Evolutionary conservation across 2,888 invertebrate species (phyloP).

Genomic region (Tolmerus cingulatus): DNA sequence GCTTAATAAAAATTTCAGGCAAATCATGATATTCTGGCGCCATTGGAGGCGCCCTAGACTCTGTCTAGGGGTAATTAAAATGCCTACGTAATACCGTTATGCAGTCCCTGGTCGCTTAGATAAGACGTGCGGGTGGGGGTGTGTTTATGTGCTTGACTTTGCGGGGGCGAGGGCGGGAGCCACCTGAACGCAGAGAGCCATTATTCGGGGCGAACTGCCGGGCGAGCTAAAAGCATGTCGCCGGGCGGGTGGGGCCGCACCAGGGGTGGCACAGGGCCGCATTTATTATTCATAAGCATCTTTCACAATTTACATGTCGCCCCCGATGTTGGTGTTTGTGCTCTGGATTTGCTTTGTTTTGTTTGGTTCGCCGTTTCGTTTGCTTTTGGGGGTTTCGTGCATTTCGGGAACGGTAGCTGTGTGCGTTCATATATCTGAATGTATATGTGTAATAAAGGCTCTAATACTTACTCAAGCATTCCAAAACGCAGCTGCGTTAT

Average conservation of each 20-base stretch:
- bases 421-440: background rate
- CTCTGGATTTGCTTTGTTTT: background rate
- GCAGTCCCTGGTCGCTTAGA: background rate
- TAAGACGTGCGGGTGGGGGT: background rate
- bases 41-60: background rate
- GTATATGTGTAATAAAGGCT: background rate
- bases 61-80: conserved; percentile 21
- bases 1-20: conserved; percentile 19
- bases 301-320: conserved; percentile 17
- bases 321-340: background rate
- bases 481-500: conserved; percentile 27
- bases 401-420: background rate
- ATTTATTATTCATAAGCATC: conserved; percentile 19
- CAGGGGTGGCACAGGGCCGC: background rate
- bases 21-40: background rate
- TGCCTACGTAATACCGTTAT: background rate
- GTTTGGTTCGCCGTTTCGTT: background rate
- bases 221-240: conserved; percentile 18
- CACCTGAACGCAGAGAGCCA: background rate
- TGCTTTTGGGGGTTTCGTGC: background rate
- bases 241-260: background rate
- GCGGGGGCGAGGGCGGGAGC: background rate
- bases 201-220: background rate
- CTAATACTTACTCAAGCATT: conserved; percentile 38
- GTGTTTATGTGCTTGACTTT: background rate